Evolutionary conservation across 2,888 invertebrate genomes (phyloP).

Genomic region (Phorcus lineatus): DNA sequence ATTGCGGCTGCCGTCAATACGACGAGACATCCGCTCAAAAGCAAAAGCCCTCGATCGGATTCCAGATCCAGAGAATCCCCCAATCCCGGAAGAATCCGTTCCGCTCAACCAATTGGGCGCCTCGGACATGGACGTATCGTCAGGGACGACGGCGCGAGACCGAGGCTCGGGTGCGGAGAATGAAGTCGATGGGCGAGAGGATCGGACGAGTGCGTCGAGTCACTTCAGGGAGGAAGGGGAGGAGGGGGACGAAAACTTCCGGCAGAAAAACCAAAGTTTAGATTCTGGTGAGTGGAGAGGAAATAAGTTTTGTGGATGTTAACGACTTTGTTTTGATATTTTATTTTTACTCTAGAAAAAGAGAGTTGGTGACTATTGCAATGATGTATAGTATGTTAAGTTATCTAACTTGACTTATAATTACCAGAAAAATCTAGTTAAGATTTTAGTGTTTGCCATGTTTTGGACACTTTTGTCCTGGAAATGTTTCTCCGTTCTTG

Average conservation of each 20-base stretch:
- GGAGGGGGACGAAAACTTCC: neutral
- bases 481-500: too few relatives aligned
- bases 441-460: too few relatives aligned
- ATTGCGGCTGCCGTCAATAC: conserved; percentile 72
- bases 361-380: too few relatives aligned
- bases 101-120: conserved; percentile 60
- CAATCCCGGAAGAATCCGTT: conserved; percentile 55
- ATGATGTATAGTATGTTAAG: too few relatives aligned
- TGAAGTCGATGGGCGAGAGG: conserved; percentile 29
- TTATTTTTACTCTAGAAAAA: too few relatives aligned
- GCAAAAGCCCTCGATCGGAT: conserved; percentile 46
- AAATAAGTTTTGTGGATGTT: too few relatives aligned
- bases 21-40: conserved; percentile 65
- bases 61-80: conserved; percentile 65
- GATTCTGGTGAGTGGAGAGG: neutral
- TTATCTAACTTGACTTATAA: too few relatives aligned
- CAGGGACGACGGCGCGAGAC: neutral
- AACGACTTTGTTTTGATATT: too few relatives aligned
- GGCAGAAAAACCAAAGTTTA: neutral
- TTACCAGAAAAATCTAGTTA: too few relatives aligned
- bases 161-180: conserved; percentile 17
- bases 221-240: conserved; percentile 33
- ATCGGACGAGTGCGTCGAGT: conserved; percentile 37
- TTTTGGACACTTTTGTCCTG: too few relatives aligned
- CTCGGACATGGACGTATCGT: conserved; percentile 36